A percentile compares a stretch with the other conserved stretches of the same genome.
Conservation (phyloP, 2,888 invertebrate genomes). For the Rosalia funebris region DNA sequence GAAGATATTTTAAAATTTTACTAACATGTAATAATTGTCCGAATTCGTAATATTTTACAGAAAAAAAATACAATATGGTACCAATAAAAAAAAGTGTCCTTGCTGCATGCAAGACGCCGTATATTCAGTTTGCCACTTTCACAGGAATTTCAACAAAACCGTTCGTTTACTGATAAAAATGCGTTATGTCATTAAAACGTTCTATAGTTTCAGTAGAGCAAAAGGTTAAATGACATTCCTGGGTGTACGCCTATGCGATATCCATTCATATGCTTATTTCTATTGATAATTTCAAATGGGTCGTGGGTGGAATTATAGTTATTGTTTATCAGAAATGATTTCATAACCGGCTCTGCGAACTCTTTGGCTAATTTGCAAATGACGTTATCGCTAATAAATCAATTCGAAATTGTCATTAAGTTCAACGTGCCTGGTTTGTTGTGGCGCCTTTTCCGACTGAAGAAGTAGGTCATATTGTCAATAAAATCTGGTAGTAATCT, state of each 20-base stretch:
- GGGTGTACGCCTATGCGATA: slow-evolving; percentile 21
- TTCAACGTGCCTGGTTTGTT: slow-evolving; percentile 17
- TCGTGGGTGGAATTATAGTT: slow-evolving; percentile 24
- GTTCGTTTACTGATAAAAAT: slow-evolving; percentile 30
- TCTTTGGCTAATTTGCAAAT: slow-evolving; percentile 10
- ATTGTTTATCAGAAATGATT: slow-evolving; percentile 28
- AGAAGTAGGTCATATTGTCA: slow-evolving; percentile 17
- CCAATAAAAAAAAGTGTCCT: too few species aligned
- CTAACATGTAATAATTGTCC: too few species aligned
- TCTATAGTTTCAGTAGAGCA: slow-evolving; percentile 27
- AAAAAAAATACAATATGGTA: too few species aligned
- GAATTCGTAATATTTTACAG: too few species aligned
- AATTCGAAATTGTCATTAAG: slow-evolving; percentile 16
- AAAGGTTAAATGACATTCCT: slow-evolving; percentile 38
- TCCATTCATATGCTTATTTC: slow-evolving; percentile 22
- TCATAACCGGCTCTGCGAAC: slow-evolving; percentile 15
- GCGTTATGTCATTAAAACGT: slow-evolving; percentile 37
- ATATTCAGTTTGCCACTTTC: too few species aligned
- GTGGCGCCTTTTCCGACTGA: slow-evolving; percentile 14
- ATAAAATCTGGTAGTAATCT: slow-evolving; percentile 21
- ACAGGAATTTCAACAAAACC: too few species aligned
- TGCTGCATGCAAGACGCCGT: too few species aligned
- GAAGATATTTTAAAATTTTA: too few species aligned
- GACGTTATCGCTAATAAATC: slow-evolving; percentile 21
- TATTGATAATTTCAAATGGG: slow-evolving; percentile 20